Conservation (phyloP, 1,140 invertebrate species). For the Trinorchestia longiramus region DNA sequence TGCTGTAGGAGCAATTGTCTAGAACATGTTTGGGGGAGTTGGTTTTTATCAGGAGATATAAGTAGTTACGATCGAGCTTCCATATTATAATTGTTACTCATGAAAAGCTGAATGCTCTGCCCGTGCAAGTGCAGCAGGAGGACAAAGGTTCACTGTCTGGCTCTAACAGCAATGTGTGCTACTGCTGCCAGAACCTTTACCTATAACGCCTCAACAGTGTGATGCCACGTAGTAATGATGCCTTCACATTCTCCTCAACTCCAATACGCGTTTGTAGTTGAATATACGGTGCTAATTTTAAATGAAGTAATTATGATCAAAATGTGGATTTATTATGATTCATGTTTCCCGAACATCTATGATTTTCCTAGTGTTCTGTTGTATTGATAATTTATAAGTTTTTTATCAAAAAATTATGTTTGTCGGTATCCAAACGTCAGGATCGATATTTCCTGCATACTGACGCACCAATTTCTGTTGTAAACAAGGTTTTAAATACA, state of each 20-base stretch:
- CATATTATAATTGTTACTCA: slow-evolving; percentile 17
- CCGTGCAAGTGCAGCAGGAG: not conserved
- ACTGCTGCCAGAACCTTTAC: not conserved
- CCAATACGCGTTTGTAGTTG: too few species aligned
- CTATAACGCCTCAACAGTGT: not conserved
- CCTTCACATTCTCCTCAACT: not conserved
- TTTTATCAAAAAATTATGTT: too few species aligned
- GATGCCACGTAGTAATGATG: not conserved
- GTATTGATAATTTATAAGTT: too few species aligned
- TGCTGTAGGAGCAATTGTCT: slow-evolving; percentile 29
- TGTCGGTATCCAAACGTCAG: too few species aligned
- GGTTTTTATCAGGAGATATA: slow-evolving; percentile 18
- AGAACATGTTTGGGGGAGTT: not conserved
- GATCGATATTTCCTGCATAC: too few species aligned
- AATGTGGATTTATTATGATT: too few species aligned
- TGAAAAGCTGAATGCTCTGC: not conserved
- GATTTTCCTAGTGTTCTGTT: too few species aligned
- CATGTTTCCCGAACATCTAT: too few species aligned
- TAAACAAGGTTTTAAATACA: too few species aligned
- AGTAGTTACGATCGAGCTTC: not conserved
- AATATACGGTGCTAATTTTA: too few species aligned
- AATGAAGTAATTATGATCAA: too few species aligned
- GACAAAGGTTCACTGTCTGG: not conserved
- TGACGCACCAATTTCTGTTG: too few species aligned
- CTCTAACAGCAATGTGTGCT: not conserved